Conservation (phyloP, 2,888 invertebrate species). For the Pyrochroa serraticornis region DNA sequence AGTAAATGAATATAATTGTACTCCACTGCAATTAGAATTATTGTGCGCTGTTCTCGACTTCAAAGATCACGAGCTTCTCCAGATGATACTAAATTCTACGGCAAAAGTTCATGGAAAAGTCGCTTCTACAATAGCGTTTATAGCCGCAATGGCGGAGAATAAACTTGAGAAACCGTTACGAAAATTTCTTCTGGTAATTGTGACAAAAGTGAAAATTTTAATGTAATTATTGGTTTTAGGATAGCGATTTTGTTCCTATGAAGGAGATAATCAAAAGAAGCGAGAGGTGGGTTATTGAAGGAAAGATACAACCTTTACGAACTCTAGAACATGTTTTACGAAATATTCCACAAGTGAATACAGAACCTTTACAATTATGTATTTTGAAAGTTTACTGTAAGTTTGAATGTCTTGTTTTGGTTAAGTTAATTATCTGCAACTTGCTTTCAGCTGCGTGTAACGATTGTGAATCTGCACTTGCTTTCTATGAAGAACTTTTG, state of each 20-base stretch:
- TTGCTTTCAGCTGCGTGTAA: constrained; percentile 60
- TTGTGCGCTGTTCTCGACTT: constrained; percentile 55
- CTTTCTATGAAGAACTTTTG: constrained; percentile 60
- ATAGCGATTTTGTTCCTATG: constrained; percentile 53
- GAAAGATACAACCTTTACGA: constrained; percentile 45
- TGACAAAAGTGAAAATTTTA: constrained; percentile 41
- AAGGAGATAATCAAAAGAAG: constrained; percentile 46
- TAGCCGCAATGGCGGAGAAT: constrained; percentile 63
- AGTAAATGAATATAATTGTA: constrained; percentile 62
- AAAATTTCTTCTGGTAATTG: constrained; percentile 58
- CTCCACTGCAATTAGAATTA: constrained; percentile 71
- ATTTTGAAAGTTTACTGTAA: constrained; percentile 63
- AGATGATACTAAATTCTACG: constrained; percentile 50
- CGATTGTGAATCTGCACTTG: constrained; percentile 57
- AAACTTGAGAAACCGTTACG: constrained; percentile 61
- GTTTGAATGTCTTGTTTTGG: constrained; percentile 41
- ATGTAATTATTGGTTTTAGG: constrained; percentile 41
- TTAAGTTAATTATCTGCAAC: not conserved
- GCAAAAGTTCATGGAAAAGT: constrained; percentile 56
- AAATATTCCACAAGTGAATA: constrained; percentile 43
- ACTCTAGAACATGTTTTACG: constrained; percentile 41
- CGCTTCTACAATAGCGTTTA: constrained; percentile 59
- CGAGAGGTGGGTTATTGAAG: constrained; percentile 48
- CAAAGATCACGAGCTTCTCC: constrained; percentile 54
- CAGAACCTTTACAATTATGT: constrained; percentile 57